A percentile compares a stretch with the other conserved stretches of the same genome.
Conservation (phyloP, 2,888 invertebrate species). For the Adelphocoris suturalis region DNA sequence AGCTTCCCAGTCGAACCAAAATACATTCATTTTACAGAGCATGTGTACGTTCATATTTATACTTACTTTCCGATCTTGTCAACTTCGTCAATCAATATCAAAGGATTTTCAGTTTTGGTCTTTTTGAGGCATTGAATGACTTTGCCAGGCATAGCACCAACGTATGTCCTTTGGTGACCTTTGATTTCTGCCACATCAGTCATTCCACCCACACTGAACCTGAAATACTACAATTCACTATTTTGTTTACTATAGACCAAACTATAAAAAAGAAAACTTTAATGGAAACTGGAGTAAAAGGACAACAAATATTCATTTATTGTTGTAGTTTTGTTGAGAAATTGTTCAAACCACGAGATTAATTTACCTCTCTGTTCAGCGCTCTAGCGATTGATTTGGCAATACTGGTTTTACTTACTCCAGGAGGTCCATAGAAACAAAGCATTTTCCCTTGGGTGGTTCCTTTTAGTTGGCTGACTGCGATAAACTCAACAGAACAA, state of each 20-base stretch:
- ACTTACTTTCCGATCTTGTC: conserved; percentile 95
- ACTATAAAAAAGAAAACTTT: background rate
- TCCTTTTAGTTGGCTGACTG: conserved; percentile 96
- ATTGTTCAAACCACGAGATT: background rate
- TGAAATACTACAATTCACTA: conserved; percentile 87
- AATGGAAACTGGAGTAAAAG: no score
- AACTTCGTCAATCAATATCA: conserved; percentile 99
- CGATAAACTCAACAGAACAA: conserved; percentile 90
- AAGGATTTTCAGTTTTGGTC: conserved; percentile 97
- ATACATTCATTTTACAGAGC: background rate
- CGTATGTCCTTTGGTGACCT: conserved; percentile 98
- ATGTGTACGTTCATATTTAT: background rate
- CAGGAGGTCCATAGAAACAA: conserved; percentile 99
- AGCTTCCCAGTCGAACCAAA: no score
- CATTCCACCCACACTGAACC: conserved; percentile 99
- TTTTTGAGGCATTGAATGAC: conserved; percentile 99
- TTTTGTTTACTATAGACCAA: conserved; percentile 19
- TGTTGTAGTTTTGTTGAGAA: no score
- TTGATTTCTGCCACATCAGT: conserved; percentile 99
- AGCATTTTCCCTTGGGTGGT: conserved; percentile 98
- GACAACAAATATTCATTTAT: no score
- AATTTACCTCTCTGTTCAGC: conserved; percentile 82
- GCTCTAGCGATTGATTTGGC: conserved; percentile 86
- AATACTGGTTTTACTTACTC: conserved; percentile 98
- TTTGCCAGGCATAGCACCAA: conserved; percentile 99